Evolutionary conservation across 1,140 invertebrate genomes (phyloP).

Genomic region (Drosophila rhopaloa): DNA sequence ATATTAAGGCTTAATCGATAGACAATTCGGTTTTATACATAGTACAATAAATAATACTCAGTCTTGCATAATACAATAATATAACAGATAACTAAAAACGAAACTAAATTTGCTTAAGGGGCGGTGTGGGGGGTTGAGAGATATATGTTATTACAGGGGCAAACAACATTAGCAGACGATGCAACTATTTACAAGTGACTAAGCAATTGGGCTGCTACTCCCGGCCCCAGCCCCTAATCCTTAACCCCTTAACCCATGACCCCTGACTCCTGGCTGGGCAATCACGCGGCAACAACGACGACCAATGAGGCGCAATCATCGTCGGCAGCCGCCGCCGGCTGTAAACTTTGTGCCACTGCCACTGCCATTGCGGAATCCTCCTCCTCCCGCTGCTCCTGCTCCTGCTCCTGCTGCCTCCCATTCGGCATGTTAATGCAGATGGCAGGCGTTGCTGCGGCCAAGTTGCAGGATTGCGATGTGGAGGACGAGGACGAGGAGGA

Average conservation of each 20-base stretch:
- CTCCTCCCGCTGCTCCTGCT: slow-evolving; percentile 4
- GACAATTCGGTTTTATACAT: slow-evolving; percentile 63
- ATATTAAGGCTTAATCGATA: slow-evolving; percentile 70
- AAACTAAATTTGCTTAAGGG: slow-evolving; percentile 40
- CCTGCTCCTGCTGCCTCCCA: slow-evolving; percentile 31
- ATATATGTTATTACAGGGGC: slow-evolving; percentile 4
- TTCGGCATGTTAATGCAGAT: slow-evolving; percentile 80
- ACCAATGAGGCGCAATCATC: slow-evolving; percentile 79
- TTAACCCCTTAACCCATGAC: slow-evolving; percentile 12
- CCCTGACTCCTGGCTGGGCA: slow-evolving; percentile 50
- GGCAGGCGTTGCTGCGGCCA: slow-evolving; percentile 56
- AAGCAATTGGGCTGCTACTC: slow-evolving; percentile 47
- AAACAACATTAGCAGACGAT: slow-evolving; percentile 47
- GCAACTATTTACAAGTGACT: slow-evolving; percentile 75
- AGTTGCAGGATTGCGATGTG: slow-evolving; percentile 25
- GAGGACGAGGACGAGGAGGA: slow-evolving; percentile 1
- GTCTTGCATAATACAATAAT: slow-evolving; percentile 69
- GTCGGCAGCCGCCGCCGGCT: slow-evolving; percentile 72
- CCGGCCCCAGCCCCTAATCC: slow-evolving; percentile 5
- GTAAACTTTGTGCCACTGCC: slow-evolving; percentile 56
- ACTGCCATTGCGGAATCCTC: slow-evolving; percentile 20
- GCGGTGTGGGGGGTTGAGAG: neutral
- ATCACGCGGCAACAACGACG: slow-evolving; percentile 79
- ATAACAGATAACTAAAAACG: slow-evolving; percentile 73
- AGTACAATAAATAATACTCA: slow-evolving; percentile 79